phyloP scores from a whole-genome alignment of 1,140 invertebrate species.

The Euschistus heros region DNA sequence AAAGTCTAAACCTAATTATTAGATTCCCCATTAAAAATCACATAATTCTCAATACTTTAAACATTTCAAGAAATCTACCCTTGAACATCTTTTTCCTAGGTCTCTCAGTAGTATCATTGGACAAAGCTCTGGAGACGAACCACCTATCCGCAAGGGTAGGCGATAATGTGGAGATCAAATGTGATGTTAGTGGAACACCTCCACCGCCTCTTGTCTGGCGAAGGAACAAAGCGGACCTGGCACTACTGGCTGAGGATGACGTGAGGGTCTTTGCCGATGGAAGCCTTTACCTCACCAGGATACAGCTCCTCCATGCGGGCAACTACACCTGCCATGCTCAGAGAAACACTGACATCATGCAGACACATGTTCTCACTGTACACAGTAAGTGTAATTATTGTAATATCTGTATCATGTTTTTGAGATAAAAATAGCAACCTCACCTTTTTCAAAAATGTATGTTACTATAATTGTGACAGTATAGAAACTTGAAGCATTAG shows the following conservation, averaged over 20 bases:
- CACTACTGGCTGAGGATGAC: slow-evolving; percentile 49
- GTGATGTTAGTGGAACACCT: slow-evolving; percentile 59
- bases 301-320: slow-evolving; percentile 64
- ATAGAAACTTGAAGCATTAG: no score
- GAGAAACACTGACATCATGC: slow-evolving; percentile 59
- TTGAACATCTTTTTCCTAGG: slow-evolving; percentile 39
- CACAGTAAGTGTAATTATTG: slow-evolving; percentile 50
- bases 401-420: no score
- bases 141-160: slow-evolving; percentile 55
- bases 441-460: no score
- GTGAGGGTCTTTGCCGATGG: slow-evolving; percentile 60
- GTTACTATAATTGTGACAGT: no score
- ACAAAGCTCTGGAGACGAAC: slow-evolving; percentile 62
- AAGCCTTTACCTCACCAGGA: slow-evolving; percentile 60
- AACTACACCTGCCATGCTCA: slow-evolving; percentile 73
- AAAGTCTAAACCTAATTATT: no score
- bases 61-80: no score
- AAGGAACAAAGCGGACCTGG: slow-evolving; percentile 54
- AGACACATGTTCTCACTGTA: slow-evolving; percentile 63
- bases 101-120: slow-evolving; percentile 58
- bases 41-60: no score
- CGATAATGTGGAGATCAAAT: slow-evolving; percentile 71
- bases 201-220: slow-evolving; percentile 62
- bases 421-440: no score
- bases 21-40: no score